Conservation (phyloP, 23 tunicate genomes). For the Corella eumyota region DNA sequence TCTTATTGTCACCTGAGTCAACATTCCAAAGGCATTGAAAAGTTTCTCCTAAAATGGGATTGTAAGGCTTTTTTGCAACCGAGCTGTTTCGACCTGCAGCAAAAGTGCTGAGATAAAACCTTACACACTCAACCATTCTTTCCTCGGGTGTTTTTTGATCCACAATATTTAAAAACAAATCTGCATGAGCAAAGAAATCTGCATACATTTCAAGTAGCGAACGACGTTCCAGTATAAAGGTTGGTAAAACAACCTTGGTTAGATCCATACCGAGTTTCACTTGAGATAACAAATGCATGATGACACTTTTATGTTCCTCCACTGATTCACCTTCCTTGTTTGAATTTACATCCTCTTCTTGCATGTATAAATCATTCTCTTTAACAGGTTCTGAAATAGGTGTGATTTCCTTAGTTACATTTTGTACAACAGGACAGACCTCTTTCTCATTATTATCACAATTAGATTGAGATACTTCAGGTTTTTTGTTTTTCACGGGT, state of each 20-base stretch:
- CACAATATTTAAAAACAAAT: constrained; percentile 65
- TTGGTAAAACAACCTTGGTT: constrained; percentile 93
- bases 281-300: constrained; percentile 83
- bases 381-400: background rate
- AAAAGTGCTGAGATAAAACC: constrained; percentile 88
- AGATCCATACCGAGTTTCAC: constrained; percentile 97
- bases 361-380: constrained; percentile 53
- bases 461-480: no score
- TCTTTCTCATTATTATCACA: no score
- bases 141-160: constrained; percentile 57
- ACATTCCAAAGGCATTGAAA: constrained; percentile 81
- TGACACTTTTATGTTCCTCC: constrained; percentile 91
- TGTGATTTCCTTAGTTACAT: no score
- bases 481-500: no score
- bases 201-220: constrained; percentile 95
- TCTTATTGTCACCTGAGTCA: constrained; percentile 1
- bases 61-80: constrained; percentile 96
- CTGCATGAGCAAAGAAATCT: constrained; percentile 95
- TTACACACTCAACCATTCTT: constrained; percentile 69
- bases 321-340: constrained; percentile 69
- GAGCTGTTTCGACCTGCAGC: constrained; percentile 93
- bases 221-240: constrained; percentile 84
- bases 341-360: constrained; percentile 28
- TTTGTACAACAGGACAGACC: no score
- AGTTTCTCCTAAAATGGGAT: constrained; percentile 90